Evolutionary conservation across 2,888 invertebrate genomes (phyloP).

Genomic region (Aelia acuminata): DNA sequence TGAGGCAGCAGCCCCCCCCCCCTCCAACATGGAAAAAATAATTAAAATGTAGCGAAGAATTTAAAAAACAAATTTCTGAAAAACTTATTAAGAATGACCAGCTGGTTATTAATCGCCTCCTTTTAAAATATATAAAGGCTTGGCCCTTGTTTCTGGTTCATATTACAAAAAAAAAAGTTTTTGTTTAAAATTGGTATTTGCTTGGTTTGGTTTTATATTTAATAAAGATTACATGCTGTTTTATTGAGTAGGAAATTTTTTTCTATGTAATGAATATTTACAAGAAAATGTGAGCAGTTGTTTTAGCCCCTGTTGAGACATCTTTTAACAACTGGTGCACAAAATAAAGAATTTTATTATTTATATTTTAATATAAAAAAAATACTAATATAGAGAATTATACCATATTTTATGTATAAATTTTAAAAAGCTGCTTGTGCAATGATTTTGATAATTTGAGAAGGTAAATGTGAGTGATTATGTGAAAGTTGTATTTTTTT

Average conservation of each 20-base stretch:
- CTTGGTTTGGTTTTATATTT: too few species aligned
- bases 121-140: too few species aligned
- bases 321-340: not conserved
- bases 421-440: not conserved
- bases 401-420: not conserved
- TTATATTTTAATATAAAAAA: not conserved
- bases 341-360: not conserved
- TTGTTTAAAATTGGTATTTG: not conserved
- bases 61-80: too few species aligned
- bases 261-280: not conserved
- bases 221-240: too few species aligned
- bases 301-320: not conserved
- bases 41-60: too few species aligned
- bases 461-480: constrained; percentile 15
- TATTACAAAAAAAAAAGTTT: not conserved
- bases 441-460: not conserved
- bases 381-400: not conserved
- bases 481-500: not conserved
- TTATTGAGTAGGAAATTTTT: too few species aligned
- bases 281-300: not conserved
- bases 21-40: too few species aligned
- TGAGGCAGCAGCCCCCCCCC: too few species aligned
- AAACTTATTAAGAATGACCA: too few species aligned
- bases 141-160: not conserved
- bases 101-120: too few species aligned